Evolutionary conservation across 2,888 invertebrate species (phyloP).

Genomic region (Pristionchus mayeri): DNA sequence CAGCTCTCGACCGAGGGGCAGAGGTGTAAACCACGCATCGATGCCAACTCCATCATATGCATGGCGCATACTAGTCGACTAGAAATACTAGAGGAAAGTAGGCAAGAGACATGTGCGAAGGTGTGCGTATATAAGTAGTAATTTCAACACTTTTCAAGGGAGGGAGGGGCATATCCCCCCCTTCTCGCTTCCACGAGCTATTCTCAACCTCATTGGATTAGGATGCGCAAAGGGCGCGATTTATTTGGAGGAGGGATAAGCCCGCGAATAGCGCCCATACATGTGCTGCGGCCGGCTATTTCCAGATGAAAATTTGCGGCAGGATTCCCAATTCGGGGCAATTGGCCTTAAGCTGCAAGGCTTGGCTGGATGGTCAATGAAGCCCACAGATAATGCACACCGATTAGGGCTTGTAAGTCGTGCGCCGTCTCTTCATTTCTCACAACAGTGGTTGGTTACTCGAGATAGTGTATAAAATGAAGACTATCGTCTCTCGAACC

Average conservation of each 20-base stretch:
- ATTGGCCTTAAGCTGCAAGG: not conserved
- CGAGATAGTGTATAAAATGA: too few relatives aligned
- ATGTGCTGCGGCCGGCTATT: not conserved
- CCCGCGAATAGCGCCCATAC: not conserved
- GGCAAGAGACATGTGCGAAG: not conserved
- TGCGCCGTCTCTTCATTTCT: too few relatives aligned
- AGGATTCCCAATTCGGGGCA: not conserved
- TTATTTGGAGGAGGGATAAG: not conserved
- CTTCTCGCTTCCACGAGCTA: not conserved
- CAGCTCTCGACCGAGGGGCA: constrained; percentile 12
- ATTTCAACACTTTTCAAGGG: not conserved
- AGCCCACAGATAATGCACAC: not conserved
- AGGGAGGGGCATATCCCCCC: not conserved
- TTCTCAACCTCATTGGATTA: constrained; percentile 36
- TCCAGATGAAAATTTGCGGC: not conserved
- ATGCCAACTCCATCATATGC: not conserved
- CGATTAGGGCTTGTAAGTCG: too few relatives aligned
- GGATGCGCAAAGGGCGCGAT: not conserved
- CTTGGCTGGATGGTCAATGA: not conserved
- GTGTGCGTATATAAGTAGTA: not conserved
- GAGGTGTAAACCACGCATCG: not conserved
- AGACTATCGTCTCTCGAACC: too few relatives aligned
- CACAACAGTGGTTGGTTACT: too few relatives aligned
- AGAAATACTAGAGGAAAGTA: not conserved
- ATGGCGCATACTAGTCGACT: not conserved